phyloP scores from a whole-genome alignment of 2,113 vertebrate species.

The Carassius auratus region DNA sequence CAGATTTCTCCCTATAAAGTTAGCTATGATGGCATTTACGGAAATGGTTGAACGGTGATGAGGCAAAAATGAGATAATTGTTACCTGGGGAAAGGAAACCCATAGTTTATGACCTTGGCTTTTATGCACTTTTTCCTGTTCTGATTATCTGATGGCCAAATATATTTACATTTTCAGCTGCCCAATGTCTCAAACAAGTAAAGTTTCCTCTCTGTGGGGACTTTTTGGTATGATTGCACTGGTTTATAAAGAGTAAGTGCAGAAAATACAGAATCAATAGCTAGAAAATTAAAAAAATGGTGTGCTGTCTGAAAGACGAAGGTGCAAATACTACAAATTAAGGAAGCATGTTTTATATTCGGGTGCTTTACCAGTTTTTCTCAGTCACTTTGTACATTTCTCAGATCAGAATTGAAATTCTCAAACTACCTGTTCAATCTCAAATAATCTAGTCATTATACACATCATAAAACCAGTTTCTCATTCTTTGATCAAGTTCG shows the following conservation, averaged over 20 bases:
- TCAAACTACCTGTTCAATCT: too few species aligned
- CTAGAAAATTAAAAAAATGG: neutral
- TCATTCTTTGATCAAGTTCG: too few species aligned
- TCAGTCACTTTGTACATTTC: too few species aligned
- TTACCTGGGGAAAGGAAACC: conserved; percentile 56
- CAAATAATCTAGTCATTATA: too few species aligned
- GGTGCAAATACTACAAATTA: conserved; percentile 24
- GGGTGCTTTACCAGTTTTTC: too few species aligned
- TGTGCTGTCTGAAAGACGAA: neutral
- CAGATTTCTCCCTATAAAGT: neutral
- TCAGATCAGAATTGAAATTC: too few species aligned
- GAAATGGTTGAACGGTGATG: conserved; percentile 29
- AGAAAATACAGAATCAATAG: conserved; percentile 28
- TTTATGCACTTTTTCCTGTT: conserved; percentile 54
- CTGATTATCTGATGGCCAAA: conserved; percentile 37
- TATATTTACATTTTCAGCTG: neutral
- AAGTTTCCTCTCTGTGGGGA: neutral
- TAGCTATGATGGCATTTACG: conserved; percentile 8
- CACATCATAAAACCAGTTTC: too few species aligned
- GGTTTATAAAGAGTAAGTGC: conserved; percentile 32
- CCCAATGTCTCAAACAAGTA: conserved; percentile 7
- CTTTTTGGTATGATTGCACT: neutral
- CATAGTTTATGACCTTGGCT: conserved; percentile 50
- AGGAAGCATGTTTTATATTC: conserved; percentile 15
- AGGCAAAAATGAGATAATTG: conserved; percentile 47